phyloP scores from a whole-genome alignment of 1,140 invertebrate species.

The Heliconius himera region DNA sequence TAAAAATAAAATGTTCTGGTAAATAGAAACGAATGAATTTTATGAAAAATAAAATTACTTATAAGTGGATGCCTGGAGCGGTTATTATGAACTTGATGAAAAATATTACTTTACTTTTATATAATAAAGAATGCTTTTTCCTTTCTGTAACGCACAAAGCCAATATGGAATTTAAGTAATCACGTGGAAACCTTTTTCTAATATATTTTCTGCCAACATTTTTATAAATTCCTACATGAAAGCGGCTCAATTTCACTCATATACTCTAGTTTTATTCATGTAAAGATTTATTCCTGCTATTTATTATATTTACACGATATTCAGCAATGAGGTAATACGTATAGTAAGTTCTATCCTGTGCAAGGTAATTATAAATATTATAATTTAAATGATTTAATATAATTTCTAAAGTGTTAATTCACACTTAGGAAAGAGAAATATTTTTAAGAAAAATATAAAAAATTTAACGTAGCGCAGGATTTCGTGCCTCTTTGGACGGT shows the following conservation, averaged over 20 bases:
- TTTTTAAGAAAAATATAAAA: too few relatives aligned
- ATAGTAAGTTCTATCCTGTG: background rate
- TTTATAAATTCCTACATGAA: slow-evolving; percentile 3
- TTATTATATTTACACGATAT: background rate
- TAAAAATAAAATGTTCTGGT: background rate
- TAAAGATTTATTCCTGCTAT: background rate
- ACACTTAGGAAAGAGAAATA: too few relatives aligned
- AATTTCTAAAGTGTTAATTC: too few relatives aligned
- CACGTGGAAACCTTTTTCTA: slow-evolving; percentile 6
- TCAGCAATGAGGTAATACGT: background rate
- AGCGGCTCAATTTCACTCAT: background rate
- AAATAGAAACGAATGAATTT: background rate
- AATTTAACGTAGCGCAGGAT: too few relatives aligned
- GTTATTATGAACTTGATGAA: slow-evolving; percentile 8
- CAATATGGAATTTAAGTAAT: slow-evolving; percentile 3
- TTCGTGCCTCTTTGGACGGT: too few relatives aligned
- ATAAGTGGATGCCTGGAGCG: slow-evolving; percentile 1
- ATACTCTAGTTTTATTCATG: background rate
- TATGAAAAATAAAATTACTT: background rate
- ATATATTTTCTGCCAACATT: background rate
- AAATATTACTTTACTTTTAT: slow-evolving; percentile 1
- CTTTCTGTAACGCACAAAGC: slow-evolving; percentile 6
- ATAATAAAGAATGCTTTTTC: slow-evolving; percentile 7
- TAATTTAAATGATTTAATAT: too few relatives aligned
- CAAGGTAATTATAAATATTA: background rate